Conservation (phyloP, 2,888 invertebrate species). For the Balanococcus diminutus region DNA sequence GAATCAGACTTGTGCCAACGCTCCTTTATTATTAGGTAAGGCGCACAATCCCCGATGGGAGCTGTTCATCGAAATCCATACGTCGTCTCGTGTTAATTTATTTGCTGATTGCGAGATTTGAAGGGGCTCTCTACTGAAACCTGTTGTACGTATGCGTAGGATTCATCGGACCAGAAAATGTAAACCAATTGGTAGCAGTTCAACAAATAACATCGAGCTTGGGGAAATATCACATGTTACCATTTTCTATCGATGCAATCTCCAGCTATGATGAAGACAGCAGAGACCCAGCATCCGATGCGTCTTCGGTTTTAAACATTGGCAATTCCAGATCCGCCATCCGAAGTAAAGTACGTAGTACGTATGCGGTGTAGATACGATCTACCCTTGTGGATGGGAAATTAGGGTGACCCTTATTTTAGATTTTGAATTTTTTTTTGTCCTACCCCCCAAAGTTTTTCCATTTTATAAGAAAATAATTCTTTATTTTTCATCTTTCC, state of each 20-base stretch:
- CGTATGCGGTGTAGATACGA: neutral
- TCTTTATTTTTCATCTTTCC: too few species aligned
- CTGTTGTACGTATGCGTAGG: constrained; percentile 59
- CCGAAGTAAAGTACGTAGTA: constrained; percentile 51
- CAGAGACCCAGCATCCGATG: neutral
- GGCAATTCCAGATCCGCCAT: constrained; percentile 39
- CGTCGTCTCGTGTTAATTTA: neutral
- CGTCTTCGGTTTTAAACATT: constrained; percentile 46
- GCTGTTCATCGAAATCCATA: neutral
- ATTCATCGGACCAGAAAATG: constrained; percentile 62
- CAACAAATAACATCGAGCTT: constrained; percentile 62
- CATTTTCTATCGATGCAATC: constrained; percentile 46
- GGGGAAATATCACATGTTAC: constrained; percentile 61
- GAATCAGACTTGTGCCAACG: constrained; percentile 61
- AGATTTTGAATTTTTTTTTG: too few species aligned
- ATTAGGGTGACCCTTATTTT: too few species aligned
- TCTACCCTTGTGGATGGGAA: too few species aligned
- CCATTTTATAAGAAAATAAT: too few species aligned
- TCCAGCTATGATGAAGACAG: neutral
- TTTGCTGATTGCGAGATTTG: neutral
- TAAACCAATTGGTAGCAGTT: constrained; percentile 61
- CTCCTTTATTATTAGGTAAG: constrained; percentile 62
- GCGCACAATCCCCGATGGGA: too few species aligned
- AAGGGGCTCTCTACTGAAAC: neutral
- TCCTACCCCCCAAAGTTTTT: too few species aligned